These are phyloP conservation scores for Caenorhabditis brenneri DNA, from an alignment of 1,140 invertebrate species.

Conservation along the genomic window DNA sequence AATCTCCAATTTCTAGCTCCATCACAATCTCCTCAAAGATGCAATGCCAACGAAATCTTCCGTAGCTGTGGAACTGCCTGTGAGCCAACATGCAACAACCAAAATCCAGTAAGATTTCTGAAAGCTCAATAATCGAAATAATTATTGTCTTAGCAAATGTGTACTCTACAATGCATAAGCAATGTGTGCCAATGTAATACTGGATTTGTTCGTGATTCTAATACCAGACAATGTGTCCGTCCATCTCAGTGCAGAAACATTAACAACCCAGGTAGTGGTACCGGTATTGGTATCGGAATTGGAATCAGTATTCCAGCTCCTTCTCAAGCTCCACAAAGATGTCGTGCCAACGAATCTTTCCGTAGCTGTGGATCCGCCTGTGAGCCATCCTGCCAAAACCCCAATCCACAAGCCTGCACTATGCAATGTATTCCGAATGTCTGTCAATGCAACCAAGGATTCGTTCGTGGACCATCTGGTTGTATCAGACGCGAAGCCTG, in stretches of 20 bases:
- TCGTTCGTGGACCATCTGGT: slow-evolving; percentile 4
- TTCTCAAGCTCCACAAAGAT: not conserved
- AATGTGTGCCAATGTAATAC: too few species aligned
- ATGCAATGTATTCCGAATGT: slow-evolving; percentile 4
- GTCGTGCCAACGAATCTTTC: not conserved
- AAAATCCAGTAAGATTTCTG: too few species aligned
- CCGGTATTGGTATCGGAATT: too few species aligned
- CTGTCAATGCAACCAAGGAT: not conserved
- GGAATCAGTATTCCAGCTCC: not conserved
- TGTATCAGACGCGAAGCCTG: not conserved
- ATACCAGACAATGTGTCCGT: too few species aligned
- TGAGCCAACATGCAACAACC: not conserved
- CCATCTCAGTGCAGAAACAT: too few species aligned
- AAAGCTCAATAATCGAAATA: too few species aligned
- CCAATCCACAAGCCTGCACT: not conserved
- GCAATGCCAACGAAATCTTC: not conserved
- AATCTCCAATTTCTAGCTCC: not conserved
- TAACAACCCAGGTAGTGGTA: too few species aligned
- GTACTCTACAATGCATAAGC: too few species aligned
- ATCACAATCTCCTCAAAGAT: not conserved
- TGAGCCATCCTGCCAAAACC: not conserved
- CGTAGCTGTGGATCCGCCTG: not conserved
- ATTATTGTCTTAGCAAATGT: too few species aligned
- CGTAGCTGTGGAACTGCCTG: not conserved
- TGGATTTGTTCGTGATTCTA: too few species aligned